Conservation (phyloP, 2,888 invertebrate species). For the Spodoptera littoralis region DNA sequence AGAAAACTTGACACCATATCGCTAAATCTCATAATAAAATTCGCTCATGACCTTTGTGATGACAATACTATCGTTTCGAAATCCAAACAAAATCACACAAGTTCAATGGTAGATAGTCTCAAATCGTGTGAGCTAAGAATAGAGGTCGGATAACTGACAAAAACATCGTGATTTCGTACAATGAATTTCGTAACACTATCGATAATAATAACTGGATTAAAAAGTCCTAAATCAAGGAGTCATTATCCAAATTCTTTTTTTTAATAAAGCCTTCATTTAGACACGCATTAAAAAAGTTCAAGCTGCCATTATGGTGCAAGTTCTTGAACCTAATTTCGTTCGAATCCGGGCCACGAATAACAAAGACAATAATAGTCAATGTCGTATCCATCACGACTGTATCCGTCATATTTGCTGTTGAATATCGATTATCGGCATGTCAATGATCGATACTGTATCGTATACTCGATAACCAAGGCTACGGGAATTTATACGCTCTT, state of each 20-base stretch:
- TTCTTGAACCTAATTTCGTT: constrained; percentile 80
- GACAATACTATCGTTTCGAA: constrained; percentile 65
- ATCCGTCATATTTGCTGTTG: constrained; percentile 73
- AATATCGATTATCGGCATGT: constrained; percentile 75
- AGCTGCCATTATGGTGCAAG: constrained; percentile 60
- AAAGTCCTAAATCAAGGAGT: constrained; percentile 41
- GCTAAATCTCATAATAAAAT: constrained; percentile 76
- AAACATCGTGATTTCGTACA: constrained; percentile 45
- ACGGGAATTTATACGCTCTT: constrained; percentile 61
- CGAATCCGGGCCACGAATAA: constrained; percentile 79
- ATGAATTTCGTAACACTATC: constrained; percentile 38
- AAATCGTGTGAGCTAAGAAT: constrained; percentile 42
- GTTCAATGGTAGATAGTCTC: constrained; percentile 74
- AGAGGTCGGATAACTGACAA: constrained; percentile 47
- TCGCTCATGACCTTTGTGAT: constrained; percentile 71
- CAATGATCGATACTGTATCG: constrained; percentile 73
- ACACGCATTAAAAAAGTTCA: constrained; percentile 55
- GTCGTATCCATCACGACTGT: constrained; percentile 79
- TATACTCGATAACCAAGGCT: constrained; percentile 65
- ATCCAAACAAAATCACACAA: constrained; percentile 70
- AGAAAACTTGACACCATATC: constrained; percentile 68
- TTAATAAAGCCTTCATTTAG: constrained; percentile 50
- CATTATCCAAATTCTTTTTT: constrained; percentile 30
- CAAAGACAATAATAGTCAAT: constrained; percentile 81
- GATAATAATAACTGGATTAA: constrained; percentile 42